Percentiles rank a stretch among this genome's conserved stretches.
These are phyloP conservation scores for Netelia fuscicornis DNA, from an alignment of 2,888 invertebrate genomes.

Conservation along the genomic window DNA sequence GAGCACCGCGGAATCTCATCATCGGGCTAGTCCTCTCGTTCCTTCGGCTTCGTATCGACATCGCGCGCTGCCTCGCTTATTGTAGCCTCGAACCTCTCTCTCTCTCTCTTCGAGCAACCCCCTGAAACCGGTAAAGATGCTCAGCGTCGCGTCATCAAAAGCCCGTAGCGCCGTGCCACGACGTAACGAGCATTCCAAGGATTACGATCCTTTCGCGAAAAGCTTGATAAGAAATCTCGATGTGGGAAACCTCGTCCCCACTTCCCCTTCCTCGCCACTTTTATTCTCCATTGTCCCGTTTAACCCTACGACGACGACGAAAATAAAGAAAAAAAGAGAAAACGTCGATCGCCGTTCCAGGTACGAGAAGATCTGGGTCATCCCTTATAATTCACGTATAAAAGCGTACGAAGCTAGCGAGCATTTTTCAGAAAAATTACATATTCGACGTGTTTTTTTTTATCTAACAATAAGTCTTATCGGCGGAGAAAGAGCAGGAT, in stretches of 20 bases:
- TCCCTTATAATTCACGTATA: too few species aligned
- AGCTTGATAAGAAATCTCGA: conserved; percentile 61
- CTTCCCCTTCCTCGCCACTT: not conserved
- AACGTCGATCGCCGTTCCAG: too few species aligned
- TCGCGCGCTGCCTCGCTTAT: conserved; percentile 34
- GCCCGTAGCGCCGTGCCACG: conserved; percentile 54
- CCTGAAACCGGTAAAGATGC: not conserved
- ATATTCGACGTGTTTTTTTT: too few species aligned
- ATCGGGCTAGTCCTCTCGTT: conserved; percentile 54
- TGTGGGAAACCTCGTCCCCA: conserved; percentile 29
- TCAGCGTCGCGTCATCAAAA: conserved; percentile 63
- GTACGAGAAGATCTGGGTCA: too few species aligned
- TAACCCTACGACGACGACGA: too few species aligned
- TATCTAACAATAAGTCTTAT: too few species aligned
- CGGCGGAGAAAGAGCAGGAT: too few species aligned
- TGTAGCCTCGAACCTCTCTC: conserved; percentile 34
- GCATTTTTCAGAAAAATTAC: too few species aligned
- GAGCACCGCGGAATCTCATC: conserved; percentile 70
- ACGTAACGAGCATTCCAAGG: conserved; percentile 70
- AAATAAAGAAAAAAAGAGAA: too few species aligned
- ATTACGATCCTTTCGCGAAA: conserved; percentile 65
- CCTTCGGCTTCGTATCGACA: conserved; percentile 25
- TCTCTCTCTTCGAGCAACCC: not conserved
- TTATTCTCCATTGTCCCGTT: conserved; percentile 3
- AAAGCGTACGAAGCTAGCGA: too few species aligned